phyloP scores from a whole-genome alignment of 2,113 vertebrate species.

The Turdus rufiventris region DNA sequence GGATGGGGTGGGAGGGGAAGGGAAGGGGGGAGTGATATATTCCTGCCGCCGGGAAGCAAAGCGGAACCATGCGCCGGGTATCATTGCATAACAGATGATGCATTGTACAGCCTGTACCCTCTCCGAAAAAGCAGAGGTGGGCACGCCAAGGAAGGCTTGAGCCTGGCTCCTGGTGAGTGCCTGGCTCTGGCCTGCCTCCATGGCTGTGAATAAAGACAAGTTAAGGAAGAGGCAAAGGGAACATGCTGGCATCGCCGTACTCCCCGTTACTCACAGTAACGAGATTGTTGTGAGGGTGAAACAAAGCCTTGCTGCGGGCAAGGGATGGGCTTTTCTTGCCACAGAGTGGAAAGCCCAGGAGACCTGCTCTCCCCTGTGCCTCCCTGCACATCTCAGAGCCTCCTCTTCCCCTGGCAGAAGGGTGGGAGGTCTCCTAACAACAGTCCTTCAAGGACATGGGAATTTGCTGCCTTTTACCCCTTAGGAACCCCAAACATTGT shows the following conservation, averaged over 20 bases:
- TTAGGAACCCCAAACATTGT: rapidly evolving
- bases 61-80: conserved; percentile 21
- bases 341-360: not conserved
- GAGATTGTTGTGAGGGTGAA: not conserved
- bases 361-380: not conserved
- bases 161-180: conserved; percentile 52
- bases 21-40: not conserved
- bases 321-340: not conserved
- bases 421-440: not conserved
- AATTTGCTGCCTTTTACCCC: not conserved
- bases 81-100: conserved; percentile 67
- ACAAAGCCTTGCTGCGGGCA: not conserved
- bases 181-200: conserved; percentile 48
- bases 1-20: not conserved
- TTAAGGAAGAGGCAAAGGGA: conserved; percentile 31
- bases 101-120: conserved; percentile 61
- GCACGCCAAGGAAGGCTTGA: conserved; percentile 60
- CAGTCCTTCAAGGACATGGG: not conserved
- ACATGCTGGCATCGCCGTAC: not conserved
- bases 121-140: conserved; percentile 63
- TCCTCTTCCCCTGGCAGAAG: not conserved
- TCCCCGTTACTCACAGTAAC: conserved; percentile 22
- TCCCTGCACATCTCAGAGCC: rapidly evolving
- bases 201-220: not conserved
- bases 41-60: conserved; percentile 28